Base-by-base conservation (phyloP, 2,113 vertebrate species). In the Gobio gobio region DNA sequence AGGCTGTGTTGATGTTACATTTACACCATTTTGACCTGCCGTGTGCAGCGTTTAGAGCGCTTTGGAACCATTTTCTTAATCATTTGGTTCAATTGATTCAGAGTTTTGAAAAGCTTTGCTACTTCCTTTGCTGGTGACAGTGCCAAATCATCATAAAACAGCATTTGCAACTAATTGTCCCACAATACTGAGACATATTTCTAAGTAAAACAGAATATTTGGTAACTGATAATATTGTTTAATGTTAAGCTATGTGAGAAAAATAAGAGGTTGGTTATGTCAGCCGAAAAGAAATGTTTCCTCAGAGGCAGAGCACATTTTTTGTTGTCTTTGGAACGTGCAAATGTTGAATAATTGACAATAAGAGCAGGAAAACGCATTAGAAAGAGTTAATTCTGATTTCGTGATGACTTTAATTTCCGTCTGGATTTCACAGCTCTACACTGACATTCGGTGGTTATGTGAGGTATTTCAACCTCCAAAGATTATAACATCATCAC, bases 381-480 rank as follows among this genome's bases (percentile, higher is more conserved):
- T 70, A 10, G 10, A 66, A 40, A 68, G 3, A 6, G 16, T 20
- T 7, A 1, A 20, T 56, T 56, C 54, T 56, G 18, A 56, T 20
- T 56, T 20, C 54, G 20, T 51, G 13, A 49, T 5, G 33, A 22
- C 10, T 54, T 18, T 47, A 13, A n/a, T 47, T 73, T 45, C 40
- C 0, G 4, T 45, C 56, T 24, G 36, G 18, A 4, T 58, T 72
- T 13, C 10, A n/a, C n/a, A 40, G 59, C 43, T 49, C 26, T 12
- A 47, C 24, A 81, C 26, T 10, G 78, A 64, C 78, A 49, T 51
- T 14, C n/a, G 51, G 78, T 81, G 78, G 78, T 14, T 22, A 26
- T 13, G 16, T 66, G 61, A 20, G 45, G 78, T 9, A 36, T 51
- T 54, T 51, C 45, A 73, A 2, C 43, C 70, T 47, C 5, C 2